These are phyloP conservation scores for Hyperoplus lanceolatus DNA, from an alignment of 2,797 vertebrate genomes.

Conservation along the genomic window DNA sequence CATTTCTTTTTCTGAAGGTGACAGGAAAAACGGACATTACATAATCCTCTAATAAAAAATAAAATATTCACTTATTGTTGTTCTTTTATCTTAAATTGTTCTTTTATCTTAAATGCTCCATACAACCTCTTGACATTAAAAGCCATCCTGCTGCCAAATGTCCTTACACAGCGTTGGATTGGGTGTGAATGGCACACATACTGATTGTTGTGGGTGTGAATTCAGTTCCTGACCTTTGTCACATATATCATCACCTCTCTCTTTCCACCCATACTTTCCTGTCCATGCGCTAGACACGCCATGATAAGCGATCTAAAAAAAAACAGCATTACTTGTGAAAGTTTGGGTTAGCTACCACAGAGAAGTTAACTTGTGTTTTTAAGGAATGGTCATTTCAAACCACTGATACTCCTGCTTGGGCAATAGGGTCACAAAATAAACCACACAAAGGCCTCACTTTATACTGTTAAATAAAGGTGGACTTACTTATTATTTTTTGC, in stretches of 20 bases:
- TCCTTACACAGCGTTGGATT: not conserved
- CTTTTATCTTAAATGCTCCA: not conserved
- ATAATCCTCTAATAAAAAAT: conserved; percentile 1
- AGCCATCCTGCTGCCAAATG: not conserved
- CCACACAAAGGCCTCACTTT: no score
- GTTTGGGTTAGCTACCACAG: not conserved
- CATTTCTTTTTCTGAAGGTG: not conserved
- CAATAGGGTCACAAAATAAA: not conserved
- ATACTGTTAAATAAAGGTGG: no score
- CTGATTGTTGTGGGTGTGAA: conserved; percentile 11
- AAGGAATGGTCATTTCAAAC: not conserved
- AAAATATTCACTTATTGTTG: not conserved
- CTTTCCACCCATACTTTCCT: conserved; percentile 42
- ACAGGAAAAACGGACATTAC: not conserved
- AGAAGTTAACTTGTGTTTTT: not conserved
- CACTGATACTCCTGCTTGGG: not conserved
- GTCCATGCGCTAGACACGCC: conserved; percentile 1
- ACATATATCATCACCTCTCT: conserved; percentile 17
- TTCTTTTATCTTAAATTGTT: conserved; percentile 7
- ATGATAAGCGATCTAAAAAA: not conserved
- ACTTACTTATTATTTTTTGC: no score
- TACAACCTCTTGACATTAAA: not conserved
- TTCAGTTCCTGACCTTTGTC: conserved; percentile 15
- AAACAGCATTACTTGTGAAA: not conserved
- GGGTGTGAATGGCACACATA: not conserved